phyloP scores from a whole-genome alignment of 2,888 invertebrate species.

The Drosophila paramelanica region DNA sequence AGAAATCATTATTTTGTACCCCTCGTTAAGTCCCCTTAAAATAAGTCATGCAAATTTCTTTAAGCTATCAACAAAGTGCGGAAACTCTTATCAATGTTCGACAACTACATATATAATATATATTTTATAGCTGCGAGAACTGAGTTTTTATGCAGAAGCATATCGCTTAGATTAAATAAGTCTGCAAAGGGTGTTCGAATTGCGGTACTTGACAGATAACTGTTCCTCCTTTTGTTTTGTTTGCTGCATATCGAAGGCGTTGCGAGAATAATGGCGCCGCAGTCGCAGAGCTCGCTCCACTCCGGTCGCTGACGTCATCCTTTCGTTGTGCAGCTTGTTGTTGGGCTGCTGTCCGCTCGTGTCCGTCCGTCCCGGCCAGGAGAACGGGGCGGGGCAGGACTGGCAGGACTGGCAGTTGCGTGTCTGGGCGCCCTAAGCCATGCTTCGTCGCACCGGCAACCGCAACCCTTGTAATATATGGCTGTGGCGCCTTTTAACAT shows the following conservation, averaged over 20 bases:
- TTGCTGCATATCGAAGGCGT: background rate
- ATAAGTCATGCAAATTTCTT: too few species aligned
- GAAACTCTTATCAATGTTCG: background rate
- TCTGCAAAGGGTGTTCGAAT: background rate
- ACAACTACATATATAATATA: too few species aligned
- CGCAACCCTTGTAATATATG: constrained; percentile 5
- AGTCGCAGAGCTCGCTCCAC: background rate
- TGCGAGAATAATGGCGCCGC: background rate
- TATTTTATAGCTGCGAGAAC: too few species aligned
- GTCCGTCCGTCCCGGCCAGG: constrained; percentile 1
- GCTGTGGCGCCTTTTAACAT: constrained; percentile 1
- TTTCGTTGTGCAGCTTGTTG: constrained; percentile 11
- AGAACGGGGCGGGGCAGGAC: background rate
- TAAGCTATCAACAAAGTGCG: too few species aligned
- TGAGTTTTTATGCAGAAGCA: background rate
- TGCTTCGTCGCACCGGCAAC: constrained; percentile 26
- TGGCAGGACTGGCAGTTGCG: constrained; percentile 19
- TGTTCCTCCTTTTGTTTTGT: background rate
- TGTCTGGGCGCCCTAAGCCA: constrained; percentile 35
- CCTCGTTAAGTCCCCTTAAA: too few species aligned
- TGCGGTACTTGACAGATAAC: too few species aligned
- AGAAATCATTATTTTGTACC: too few species aligned
- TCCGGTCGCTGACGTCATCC: constrained; percentile 12
- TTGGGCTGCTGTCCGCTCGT: constrained; percentile 19
- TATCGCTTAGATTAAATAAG: too few species aligned